phyloP scores from a whole-genome alignment of 2,888 invertebrate species.

The Horisme vitalbata region DNA sequence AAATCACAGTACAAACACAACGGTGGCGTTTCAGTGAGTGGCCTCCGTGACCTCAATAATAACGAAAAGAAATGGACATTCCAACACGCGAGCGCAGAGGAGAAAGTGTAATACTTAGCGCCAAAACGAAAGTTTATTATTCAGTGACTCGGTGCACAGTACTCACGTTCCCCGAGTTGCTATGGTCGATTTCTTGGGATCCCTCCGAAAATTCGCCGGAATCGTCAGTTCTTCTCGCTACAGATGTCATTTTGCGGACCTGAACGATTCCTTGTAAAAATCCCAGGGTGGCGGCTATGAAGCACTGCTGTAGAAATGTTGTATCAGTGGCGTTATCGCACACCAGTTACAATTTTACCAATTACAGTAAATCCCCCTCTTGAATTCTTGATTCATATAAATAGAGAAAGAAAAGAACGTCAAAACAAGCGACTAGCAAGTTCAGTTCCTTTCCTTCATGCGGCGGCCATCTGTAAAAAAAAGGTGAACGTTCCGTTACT shows the following conservation, averaged over 20 bases:
- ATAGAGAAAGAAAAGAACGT: constrained; percentile 65
- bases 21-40: constrained; percentile 64
- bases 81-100: constrained; percentile 72
- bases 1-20: constrained; percentile 57
- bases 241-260: constrained; percentile 78
- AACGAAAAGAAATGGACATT: constrained; percentile 77
- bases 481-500: constrained; percentile 34
- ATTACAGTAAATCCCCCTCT: constrained; percentile 57
- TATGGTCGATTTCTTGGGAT: constrained; percentile 74
- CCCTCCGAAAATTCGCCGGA: constrained; percentile 78
- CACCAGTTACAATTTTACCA: constrained; percentile 46
- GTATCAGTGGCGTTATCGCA: constrained; percentile 48
- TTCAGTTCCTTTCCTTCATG: too few species aligned
- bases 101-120: constrained; percentile 77
- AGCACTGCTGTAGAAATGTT: constrained; percentile 43
- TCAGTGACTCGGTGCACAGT: constrained; percentile 35
- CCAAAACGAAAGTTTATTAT: constrained; percentile 69
- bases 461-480: constrained; percentile 67
- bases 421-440: constrained; percentile 65
- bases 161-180: constrained; percentile 75
- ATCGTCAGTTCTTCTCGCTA: constrained; percentile 69
- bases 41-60: constrained; percentile 77
- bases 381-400: constrained; percentile 50
- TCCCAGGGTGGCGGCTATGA: constrained; percentile 71
- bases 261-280: constrained; percentile 68